Evolutionary conservation across 2,113 vertebrate genomes (phyloP), one percentile per base, ranked within the genome.

Genomic region (Sinocyclocheilus anshuiensis): DNA sequence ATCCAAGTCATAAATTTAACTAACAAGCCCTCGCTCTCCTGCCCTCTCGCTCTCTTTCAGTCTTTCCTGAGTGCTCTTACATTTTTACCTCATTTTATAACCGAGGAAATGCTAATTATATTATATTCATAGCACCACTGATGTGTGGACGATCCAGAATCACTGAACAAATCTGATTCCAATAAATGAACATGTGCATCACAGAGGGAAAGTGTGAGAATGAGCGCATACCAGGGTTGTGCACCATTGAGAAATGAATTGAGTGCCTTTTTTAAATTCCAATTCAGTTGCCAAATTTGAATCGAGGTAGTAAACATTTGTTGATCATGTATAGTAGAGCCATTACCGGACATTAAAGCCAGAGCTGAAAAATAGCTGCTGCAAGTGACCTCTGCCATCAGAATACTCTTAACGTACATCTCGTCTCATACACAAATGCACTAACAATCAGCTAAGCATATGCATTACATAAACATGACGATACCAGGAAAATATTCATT

Each of bases 1-100:
- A 91, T 92, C 90, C 91, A 93, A 92, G 91, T 90, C 91, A 91
- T 94, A 91, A 91, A 94, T 95, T 93, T 93, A 90, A 93, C 93
- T 95, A 95, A 95, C 93, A 94, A 94, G 93, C 92, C 90, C 88
- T 91, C 76, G 29, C 63, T 83, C 80, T 69, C 69, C 22, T 29
- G 18, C 67, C 42, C 84, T 42, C 67, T 42, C 33, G n/a, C 50
- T 33, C 85, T 74, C 42, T 71, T 39, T 86, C 78, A 22, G 22
- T 71, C 65, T 75, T 39, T 63, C 24, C 29, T 53, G 39, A 63
- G 53, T 48, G 39, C 36, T 4, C 16, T 36, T 8, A 89, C 86
- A 85, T 89, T 87, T 88, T 87, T 88, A 45, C 88, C 86, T 89
- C 67, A 86, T 91, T 91, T 50, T 91, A 90, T 88, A 90, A 88